phyloP scores from a whole-genome alignment of 2,113 vertebrate genomes.

The Corapipo altera region DNA sequence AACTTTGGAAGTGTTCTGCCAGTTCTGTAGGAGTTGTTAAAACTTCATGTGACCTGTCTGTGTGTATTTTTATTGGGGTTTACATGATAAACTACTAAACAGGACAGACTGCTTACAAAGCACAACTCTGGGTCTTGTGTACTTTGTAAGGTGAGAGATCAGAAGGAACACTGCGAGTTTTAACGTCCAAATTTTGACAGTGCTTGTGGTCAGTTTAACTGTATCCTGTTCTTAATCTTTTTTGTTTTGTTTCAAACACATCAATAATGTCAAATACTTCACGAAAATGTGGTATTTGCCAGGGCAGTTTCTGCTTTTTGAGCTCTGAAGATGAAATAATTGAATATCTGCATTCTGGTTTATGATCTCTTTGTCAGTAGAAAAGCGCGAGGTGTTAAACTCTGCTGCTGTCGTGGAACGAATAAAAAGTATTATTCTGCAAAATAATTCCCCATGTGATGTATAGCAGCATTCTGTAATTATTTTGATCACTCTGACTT shows the following conservation, averaged over 20 bases:
- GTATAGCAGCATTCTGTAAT: not conserved
- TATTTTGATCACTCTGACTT: constrained; percentile 48
- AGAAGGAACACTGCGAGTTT: not conserved
- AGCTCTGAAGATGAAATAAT: not conserved
- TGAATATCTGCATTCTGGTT: not conserved
- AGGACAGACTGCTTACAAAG: not conserved
- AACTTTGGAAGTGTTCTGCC: not conserved
- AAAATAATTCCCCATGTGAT: not conserved
- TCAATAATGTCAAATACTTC: not conserved
- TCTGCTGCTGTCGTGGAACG: not conserved
- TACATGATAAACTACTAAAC: not conserved
- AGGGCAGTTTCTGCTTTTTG: not conserved
- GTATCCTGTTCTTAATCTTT: not conserved
- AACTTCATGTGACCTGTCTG: not conserved
- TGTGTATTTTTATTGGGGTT: not conserved
- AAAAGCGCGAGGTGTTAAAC: not conserved
- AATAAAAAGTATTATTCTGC: not conserved
- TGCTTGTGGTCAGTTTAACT: not conserved
- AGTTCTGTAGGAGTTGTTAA: not conserved
- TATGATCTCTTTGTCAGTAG: not conserved
- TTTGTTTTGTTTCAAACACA: not conserved
- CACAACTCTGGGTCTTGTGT: not conserved
- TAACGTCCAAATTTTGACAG: not conserved
- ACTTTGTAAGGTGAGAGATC: not conserved
- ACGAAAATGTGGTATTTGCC: not conserved